Percentiles rank a stretch among this genome's conserved stretches.
Evolutionary conservation across 2,113 vertebrate genomes (phyloP).

Genomic region (Oostethus manadensis): DNA sequence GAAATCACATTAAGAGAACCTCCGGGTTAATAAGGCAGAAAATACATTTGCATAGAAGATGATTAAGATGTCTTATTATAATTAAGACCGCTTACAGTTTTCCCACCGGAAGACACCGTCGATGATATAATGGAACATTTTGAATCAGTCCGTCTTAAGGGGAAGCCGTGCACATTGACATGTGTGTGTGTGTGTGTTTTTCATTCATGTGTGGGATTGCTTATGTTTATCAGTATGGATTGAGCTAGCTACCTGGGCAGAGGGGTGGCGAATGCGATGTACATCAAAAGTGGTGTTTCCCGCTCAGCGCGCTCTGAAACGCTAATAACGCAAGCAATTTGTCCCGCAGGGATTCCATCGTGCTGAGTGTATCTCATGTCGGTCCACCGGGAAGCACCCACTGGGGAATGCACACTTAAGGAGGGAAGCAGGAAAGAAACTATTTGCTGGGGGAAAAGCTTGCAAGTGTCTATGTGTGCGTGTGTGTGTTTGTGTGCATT

Average conservation of each 20-base stretch:
- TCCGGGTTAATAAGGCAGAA: slow-evolving; percentile 8
- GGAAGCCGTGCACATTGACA: background rate
- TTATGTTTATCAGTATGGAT: slow-evolving; percentile 31
- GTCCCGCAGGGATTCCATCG: slow-evolving; percentile 44
- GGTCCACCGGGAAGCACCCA: slow-evolving; percentile 21
- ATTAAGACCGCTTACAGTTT: slow-evolving; percentile 24
- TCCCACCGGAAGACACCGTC: slow-evolving; percentile 22
- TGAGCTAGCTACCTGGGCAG: slow-evolving; percentile 28
- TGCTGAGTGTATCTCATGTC: slow-evolving; percentile 43
- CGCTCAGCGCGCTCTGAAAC: slow-evolving; percentile 23
- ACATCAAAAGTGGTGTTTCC: slow-evolving; percentile 28
- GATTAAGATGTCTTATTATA: slow-evolving; percentile 44
- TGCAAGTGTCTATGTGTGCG: slow-evolving; percentile 4
- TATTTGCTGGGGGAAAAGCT: slow-evolving; percentile 14
- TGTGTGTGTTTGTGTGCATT: slow-evolving; percentile 12
- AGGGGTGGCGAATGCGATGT: slow-evolving; percentile 29
- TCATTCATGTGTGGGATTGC: slow-evolving; percentile 4
- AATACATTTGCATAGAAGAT: slow-evolving; percentile 27
- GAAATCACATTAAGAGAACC: slow-evolving; percentile 1
- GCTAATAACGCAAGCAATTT: slow-evolving; percentile 44
- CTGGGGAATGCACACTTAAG: slow-evolving; percentile 28
- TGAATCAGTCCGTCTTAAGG: slow-evolving; percentile 14
- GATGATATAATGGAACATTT: slow-evolving; percentile 20
- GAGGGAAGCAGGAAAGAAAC: slow-evolving; percentile 23
- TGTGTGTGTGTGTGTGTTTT: background rate